These are phyloP conservation scores for Metaphire vulgaris DNA, from an alignment of 1,140 invertebrate genomes.

Conservation along the genomic window DNA sequence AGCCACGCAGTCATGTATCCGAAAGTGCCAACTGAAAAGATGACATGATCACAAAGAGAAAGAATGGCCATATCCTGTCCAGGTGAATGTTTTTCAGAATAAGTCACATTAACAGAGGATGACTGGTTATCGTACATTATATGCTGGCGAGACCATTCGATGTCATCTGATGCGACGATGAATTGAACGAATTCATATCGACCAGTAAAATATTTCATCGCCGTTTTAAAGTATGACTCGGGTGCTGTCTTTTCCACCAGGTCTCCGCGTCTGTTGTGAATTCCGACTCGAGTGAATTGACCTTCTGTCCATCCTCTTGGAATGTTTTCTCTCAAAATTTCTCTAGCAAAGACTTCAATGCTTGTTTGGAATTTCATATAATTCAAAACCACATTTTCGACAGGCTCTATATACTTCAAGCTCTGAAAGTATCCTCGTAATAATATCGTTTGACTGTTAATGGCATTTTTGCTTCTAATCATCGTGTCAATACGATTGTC, in stretches of 20 bases:
- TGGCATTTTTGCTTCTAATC: background rate
- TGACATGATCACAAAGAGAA: slow-evolving; percentile 38
- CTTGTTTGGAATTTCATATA: background rate
- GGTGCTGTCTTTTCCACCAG: background rate
- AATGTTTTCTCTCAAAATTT: background rate
- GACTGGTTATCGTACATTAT: background rate
- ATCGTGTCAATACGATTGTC: background rate
- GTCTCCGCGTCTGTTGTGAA: background rate
- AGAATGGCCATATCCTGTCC: slow-evolving; percentile 37
- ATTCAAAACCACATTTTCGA: background rate
- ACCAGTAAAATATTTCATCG: background rate
- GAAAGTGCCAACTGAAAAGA: slow-evolving; percentile 42
- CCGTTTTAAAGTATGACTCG: background rate
- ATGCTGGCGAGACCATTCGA: background rate
- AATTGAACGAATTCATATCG: background rate
- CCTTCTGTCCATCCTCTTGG: background rate
- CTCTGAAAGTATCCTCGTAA: background rate
- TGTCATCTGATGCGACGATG: background rate
- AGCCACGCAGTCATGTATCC: slow-evolving; percentile 42
- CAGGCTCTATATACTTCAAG: background rate
- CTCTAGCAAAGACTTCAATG: background rate
- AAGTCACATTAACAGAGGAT: background rate
- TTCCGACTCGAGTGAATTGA: background rate
- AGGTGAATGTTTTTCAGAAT: slow-evolving; percentile 40
- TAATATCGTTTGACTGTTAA: background rate